Base-by-base conservation (phyloP, 2,888 invertebrate genomes). In the Mycalesis mineus region DNA sequence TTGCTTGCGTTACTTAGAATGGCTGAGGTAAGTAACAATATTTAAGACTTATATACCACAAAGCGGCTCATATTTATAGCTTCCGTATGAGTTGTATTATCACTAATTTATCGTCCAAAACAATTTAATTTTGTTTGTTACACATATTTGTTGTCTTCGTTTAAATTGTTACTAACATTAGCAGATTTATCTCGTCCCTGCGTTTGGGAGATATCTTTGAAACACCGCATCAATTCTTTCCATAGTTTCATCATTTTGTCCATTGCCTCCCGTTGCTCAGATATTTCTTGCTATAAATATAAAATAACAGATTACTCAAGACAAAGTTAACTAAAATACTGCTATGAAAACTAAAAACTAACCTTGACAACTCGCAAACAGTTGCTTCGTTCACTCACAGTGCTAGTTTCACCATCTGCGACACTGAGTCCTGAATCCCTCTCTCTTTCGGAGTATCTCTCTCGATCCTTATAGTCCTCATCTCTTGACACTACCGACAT, bases 191-290 rank as follows among this genome's bases (percentile, higher is more conserved):
- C 79, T 42, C 75, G 75, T 3, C 66, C 73, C 56, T 77, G 80
- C 1, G 73, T 68, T 59, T 82, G 80, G 9, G 85, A 79, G 45
- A 84, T 71, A 2, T 83, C 80, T 63, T 89, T 89, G 63, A 89
- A 88, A 61, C 88, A 88, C 7, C 85, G 75, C 88, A 89, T 89
- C 61, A 88, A 67, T 48, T 89, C 88, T 55, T 88, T 88, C 88
- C 88, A 89, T 14, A 89, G 68, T 54, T 85, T 84, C 88, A 88
- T 88, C 88, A 88, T 89, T 67, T 88, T 88, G 62, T 88, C 88
- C 88, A 89, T 88, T 0, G 88, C 83, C 52, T 88, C 88, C 6
- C 88, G 75, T 66, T 89, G 88, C 58, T 89, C 88, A 0, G 80
- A 72, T 55, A 89, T 87, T 67, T 88, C 88, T 82, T 87, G 87